Evolutionary conservation across 1,140 invertebrate genomes (phyloP), one percentile per base, ranked within the genome.

Genomic region (Drosophila novamexicana): DNA sequence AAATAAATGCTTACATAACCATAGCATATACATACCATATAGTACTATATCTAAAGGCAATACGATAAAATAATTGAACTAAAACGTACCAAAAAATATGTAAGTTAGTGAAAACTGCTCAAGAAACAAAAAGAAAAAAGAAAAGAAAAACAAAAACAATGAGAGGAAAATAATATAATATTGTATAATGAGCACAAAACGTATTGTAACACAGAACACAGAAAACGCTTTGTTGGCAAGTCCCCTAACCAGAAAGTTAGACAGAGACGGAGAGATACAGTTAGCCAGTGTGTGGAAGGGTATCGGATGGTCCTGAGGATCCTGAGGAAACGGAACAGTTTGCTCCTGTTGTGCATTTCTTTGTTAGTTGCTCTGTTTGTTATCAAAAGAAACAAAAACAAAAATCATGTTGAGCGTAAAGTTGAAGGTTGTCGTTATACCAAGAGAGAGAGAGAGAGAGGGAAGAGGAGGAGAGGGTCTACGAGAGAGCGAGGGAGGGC

Each of bases 321-420:
- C 59, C 82, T 69, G 58, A 68, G 59, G 61, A 56, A 82, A 72
- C 67, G 49, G 74, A 79, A 75, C 52, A 37, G 72, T 65, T 79
- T 81, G 82, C 82, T 88, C 84, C 83, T 86, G 83, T 88, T 88
- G 83, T 86, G 83, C 76, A 83, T 77, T 89, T 88, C 84, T 75
- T 88, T 89, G 84, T 89, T 89, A 88, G 84, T 88, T 88, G 83
- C 83, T 88, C 83, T 88, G 80, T 86, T 85, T 85, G 82, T 86
- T 86, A 79, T 76, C 56, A 62, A 73, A 67, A 73, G 34, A 59
- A 68, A 66, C 10, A 45, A 47, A 66, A 62, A 39, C 18, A 45
- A 34, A 42, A 62, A 69, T 65, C 75, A 75, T 73, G 69, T 62
- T 77, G 70, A 73, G 58, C 73, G 53, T 45, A 75, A 75, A 52